Evolutionary conservation across 2,113 vertebrate genomes (phyloP).

Genomic region (Oenanthe melanoleuca): DNA sequence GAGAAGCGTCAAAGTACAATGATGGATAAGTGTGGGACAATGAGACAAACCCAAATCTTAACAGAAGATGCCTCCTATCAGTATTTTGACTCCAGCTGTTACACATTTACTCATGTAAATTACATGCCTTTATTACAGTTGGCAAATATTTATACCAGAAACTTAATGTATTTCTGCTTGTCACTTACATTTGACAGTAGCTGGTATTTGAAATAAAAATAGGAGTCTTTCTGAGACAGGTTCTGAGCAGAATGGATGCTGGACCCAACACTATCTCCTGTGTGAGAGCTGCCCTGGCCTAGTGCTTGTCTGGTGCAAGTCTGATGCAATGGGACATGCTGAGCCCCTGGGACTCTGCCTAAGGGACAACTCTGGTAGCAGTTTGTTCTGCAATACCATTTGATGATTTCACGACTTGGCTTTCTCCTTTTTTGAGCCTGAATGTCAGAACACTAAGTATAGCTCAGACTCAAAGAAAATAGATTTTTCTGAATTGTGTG

Average conservation of each 20-base stretch:
- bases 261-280: accelerated
- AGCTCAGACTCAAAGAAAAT: neutral
- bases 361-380: neutral
- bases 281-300: neutral
- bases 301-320: neutral
- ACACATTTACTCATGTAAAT: neutral
- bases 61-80: neutral
- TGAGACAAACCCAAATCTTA: neutral
- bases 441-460: neutral
- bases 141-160: neutral
- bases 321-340: neutral
- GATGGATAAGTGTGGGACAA: neutral
- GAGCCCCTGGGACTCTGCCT: neutral
- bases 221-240: neutral
- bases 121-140: neutral
- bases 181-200: neutral
- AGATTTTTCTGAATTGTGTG: neutral
- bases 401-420: neutral
- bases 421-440: neutral
- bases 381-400: neutral
- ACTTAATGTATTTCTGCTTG: neutral
- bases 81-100: neutral
- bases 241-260: neutral
- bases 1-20: neutral
- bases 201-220: neutral